Percentiles rank a stretch among this genome's conserved stretches.
Conservation (phyloP, 2,113 vertebrate genomes). For the Engystomops pustulosus region DNA sequence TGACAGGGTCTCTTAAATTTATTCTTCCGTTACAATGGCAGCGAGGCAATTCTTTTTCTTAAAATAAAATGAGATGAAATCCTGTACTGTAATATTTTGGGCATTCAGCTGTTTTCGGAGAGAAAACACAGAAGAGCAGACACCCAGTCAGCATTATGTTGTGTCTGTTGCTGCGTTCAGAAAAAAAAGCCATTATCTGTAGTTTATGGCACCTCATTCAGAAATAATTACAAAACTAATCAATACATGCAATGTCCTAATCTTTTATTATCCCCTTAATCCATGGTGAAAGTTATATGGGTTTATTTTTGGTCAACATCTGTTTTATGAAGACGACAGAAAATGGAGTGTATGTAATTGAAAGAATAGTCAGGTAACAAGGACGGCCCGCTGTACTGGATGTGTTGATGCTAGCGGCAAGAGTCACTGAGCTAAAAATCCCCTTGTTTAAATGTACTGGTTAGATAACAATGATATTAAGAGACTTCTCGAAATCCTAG, state of each 20-base stretch:
- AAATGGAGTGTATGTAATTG: constrained; percentile 10
- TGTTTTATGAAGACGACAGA: not conserved
- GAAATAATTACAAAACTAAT: constrained; percentile 40
- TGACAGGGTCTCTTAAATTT: too few species aligned
- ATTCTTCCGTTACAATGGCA: not conserved
- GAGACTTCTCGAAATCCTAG: not conserved
- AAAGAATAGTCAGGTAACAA: not conserved
- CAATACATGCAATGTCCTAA: constrained; percentile 37
- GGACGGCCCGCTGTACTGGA: not conserved
- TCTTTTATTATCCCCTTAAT: constrained; percentile 38
- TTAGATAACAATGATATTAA: not conserved
- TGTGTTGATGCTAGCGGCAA: not conserved
- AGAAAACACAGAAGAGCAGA: not conserved
- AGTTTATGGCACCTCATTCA: constrained; percentile 28
- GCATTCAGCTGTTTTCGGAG: not conserved
- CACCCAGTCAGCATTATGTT: constrained; percentile 35
- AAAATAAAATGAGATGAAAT: not conserved
- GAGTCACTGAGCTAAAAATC: not conserved
- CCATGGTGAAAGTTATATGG: constrained; percentile 11
- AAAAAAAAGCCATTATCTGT: constrained; percentile 45
- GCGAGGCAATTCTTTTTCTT: not conserved
- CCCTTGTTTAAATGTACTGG: not conserved
- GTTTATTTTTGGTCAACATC: constrained; percentile 44
- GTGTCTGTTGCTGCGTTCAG: not conserved
- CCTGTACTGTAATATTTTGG: not conserved